Base-by-base conservation (phyloP, 2,113 vertebrate genomes). In the Tetrax tetrax region DNA sequence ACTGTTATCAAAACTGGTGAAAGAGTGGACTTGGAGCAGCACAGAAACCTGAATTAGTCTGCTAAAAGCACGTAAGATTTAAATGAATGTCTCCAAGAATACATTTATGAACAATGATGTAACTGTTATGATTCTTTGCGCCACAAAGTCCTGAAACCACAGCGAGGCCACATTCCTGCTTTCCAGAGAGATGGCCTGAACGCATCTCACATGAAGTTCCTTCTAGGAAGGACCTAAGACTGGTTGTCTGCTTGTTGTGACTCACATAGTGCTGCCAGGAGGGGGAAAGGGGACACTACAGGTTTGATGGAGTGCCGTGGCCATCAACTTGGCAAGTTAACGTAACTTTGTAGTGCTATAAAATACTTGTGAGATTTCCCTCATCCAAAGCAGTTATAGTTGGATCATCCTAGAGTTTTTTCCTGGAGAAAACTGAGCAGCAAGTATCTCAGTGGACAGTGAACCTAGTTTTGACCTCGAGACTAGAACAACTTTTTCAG, bases 191-290 rank as follows among this genome's bases (percentile, higher is more conserved):
- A 78, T 3, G 3, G 38, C 15, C 33, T n/a, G 68, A 83, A 47
- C 12, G 27, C 11, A 60, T 9, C 21, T 61, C 0, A 0, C 2
- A 2, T 21, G 12, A 79, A 71, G 13, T 10, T 82, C 54, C 43
- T 74, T 41, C 17, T 14, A 79, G 48, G 48, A 83, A 76, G 43
- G 28, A 24, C 6, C 15, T 18, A 28, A 57, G 33, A 33, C 38
- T 48, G 16, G 16, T 28, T 69, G 38, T 31, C 71, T 53, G 43
- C 28, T 74, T n/a, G 33, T 3, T 33, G 10, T 57, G 28, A 54
- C 18, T 70, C 50, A 37, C 10, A 16, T 0, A 54, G 38, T 0
- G 0, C 68, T 63, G 69, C 25, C 69, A 0, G 7, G 57, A 7
- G 3, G 13, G 41, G 27, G 4, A 33, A 83, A 87, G 43, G 8